Percentiles rank a stretch among this genome's conserved stretches.
phyloP scores from a whole-genome alignment of 2,888 invertebrate species.

The Agelastica alni region DNA sequence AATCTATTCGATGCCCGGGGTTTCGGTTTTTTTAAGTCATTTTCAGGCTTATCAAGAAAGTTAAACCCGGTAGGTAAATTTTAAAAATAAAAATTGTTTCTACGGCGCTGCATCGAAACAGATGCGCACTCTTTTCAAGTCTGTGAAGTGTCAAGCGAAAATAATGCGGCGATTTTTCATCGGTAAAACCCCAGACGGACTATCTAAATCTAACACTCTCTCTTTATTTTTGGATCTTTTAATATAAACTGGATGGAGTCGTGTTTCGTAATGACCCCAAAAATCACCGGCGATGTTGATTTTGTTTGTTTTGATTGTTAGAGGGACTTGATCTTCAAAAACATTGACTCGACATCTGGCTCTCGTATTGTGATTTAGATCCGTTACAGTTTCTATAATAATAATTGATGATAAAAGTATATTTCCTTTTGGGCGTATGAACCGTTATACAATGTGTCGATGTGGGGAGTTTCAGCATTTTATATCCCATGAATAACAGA shows the following conservation, averaged over 20 bases:
- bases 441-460: too few species aligned
- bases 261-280: not conserved
- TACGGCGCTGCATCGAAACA: slow-evolving; percentile 8
- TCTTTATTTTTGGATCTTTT: slow-evolving; percentile 6
- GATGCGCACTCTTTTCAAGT: slow-evolving; percentile 17
- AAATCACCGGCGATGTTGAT: slow-evolving; percentile 3
- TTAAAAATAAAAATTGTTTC: too few species aligned
- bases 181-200: slow-evolving; percentile 20
- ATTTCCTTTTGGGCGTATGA: too few species aligned
- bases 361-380: not conserved
- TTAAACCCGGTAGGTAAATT: too few species aligned
- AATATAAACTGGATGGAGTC: not conserved
- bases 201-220: slow-evolving; percentile 3
- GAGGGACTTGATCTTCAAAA: slow-evolving; percentile 8
- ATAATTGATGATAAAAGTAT: too few species aligned
- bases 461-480: too few species aligned
- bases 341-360: slow-evolving; percentile 5
- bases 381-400: not conserved
- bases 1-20: too few species aligned
- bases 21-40: too few species aligned
- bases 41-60: too few species aligned
- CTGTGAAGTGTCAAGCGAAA: slow-evolving; percentile 23
- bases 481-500: too few species aligned
- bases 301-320: slow-evolving; percentile 8
- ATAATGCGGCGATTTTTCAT: slow-evolving; percentile 20